Percentiles rank a stretch among this genome's conserved stretches.
Conservation (phyloP, 2,797 vertebrate genomes). For the Eulemur albifrons region DNA sequence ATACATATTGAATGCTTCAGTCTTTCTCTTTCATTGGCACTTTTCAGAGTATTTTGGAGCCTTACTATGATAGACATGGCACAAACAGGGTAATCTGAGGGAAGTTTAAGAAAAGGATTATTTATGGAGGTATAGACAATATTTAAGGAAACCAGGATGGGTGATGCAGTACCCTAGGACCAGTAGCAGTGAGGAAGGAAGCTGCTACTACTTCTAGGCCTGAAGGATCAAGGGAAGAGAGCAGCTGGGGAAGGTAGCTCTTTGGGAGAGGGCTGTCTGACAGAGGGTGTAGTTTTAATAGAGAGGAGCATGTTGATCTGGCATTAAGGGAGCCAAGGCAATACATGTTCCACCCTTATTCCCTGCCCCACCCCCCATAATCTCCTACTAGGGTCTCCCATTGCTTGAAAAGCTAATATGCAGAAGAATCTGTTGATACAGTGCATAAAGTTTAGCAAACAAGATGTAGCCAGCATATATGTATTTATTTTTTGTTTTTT, state of each 20-base stretch:
- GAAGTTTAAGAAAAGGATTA: constrained; percentile 17
- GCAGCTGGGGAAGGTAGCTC: background rate
- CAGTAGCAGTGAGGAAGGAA: background rate
- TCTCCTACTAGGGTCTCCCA: background rate
- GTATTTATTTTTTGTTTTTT: background rate
- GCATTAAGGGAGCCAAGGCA: background rate
- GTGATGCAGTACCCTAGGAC: background rate
- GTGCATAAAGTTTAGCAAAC: background rate
- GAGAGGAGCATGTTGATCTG: background rate
- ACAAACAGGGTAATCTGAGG: constrained; percentile 4
- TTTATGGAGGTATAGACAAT: constrained; percentile 9
- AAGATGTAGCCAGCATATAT: background rate
- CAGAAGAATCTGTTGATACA: background rate
- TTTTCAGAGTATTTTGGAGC: constrained; percentile 38
- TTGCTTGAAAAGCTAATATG: background rate
- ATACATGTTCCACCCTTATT: background rate
- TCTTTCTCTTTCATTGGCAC: constrained; percentile 11
- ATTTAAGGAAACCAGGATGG: background rate
- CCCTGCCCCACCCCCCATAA: background rate
- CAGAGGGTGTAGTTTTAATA: background rate
- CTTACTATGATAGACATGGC: constrained; percentile 19
- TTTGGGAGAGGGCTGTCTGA: background rate
- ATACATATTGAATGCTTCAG: background rate
- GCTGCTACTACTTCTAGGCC: background rate
- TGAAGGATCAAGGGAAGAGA: background rate